Percentiles rank a stretch among this genome's conserved stretches.
Conservation (phyloP, 1,140 invertebrate genomes). For the Paramacrobiotus metropolitanus region DNA sequence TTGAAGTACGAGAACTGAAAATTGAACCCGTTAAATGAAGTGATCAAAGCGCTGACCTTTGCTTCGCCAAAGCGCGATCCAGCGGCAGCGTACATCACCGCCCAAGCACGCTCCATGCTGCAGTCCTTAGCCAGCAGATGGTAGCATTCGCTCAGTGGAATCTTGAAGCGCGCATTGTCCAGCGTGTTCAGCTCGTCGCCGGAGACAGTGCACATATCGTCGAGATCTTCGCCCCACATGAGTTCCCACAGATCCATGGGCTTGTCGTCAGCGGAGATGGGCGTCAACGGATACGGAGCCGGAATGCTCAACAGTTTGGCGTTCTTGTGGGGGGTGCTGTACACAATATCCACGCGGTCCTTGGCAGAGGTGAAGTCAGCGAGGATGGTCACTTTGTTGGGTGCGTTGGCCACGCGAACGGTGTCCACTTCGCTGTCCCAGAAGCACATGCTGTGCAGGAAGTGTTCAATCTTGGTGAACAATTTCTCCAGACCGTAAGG, state of each 20-base stretch:
- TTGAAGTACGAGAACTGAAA: no score
- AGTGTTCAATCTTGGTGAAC: not conserved
- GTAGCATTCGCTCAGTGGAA: not conserved
- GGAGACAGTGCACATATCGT: not conserved
- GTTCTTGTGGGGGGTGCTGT: constrained; percentile 2
- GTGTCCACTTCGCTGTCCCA: not conserved
- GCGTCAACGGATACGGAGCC: not conserved
- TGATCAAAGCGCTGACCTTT: no score
- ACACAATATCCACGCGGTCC: not conserved
- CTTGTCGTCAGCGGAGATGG: not conserved
- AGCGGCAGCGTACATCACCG: not conserved
- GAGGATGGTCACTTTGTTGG: not conserved
- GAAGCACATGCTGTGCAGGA: not conserved
- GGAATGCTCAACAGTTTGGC: not conserved
- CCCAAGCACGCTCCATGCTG: not conserved
- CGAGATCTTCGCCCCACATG: not conserved
- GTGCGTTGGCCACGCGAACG: not conserved
- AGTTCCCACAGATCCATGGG: not conserved
- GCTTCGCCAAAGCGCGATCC: not conserved
- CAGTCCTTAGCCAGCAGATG: not conserved
- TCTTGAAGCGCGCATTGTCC: not conserved
- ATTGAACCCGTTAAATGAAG: no score
- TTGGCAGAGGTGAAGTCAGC: not conserved
- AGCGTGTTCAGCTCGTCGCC: not conserved
- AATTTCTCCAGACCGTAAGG: not conserved